Percentiles rank a stretch among this genome's conserved stretches.
phyloP scores from a whole-genome alignment of 1,140 invertebrate genomes.

The Diprion similis region DNA sequence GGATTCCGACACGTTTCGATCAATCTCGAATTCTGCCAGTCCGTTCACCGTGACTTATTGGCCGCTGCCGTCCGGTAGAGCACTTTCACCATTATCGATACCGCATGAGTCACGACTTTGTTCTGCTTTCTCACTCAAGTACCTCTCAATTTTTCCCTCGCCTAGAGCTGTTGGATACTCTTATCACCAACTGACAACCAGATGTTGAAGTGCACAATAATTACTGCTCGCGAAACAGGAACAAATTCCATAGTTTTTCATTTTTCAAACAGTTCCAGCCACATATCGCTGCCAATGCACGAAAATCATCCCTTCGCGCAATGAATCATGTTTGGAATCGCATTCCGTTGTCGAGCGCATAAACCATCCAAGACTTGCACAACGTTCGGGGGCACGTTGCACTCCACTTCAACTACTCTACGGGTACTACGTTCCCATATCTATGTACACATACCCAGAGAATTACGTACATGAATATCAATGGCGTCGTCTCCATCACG shows the following conservation, averaged over 20 bases:
- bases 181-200: too few species aligned
- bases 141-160: neutral
- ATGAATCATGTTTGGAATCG: slow-evolving; percentile 51
- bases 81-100: slow-evolving; percentile 2
- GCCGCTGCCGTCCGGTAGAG: neutral
- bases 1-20: slow-evolving; percentile 5
- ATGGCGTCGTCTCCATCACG: neutral
- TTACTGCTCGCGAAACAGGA: too few species aligned
- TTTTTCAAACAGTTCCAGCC: neutral
- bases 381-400: neutral
- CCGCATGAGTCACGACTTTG: neutral
- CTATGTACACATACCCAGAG: neutral
- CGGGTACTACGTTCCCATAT: neutral
- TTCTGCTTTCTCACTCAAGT: neutral
- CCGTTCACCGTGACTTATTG: neutral
- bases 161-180: too few species aligned
- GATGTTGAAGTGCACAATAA: too few species aligned
- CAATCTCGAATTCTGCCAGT: neutral
- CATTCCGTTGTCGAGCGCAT: slow-evolving; percentile 43
- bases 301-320: slow-evolving; percentile 16
- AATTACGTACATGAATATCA: neutral
- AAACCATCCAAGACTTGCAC: slow-evolving; percentile 29
- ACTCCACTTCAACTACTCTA: neutral
- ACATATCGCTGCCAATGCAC: neutral
- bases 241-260: slow-evolving; percentile 24